Base-by-base conservation (phyloP, 2,113 vertebrate species). In the Channa maculata region DNA sequence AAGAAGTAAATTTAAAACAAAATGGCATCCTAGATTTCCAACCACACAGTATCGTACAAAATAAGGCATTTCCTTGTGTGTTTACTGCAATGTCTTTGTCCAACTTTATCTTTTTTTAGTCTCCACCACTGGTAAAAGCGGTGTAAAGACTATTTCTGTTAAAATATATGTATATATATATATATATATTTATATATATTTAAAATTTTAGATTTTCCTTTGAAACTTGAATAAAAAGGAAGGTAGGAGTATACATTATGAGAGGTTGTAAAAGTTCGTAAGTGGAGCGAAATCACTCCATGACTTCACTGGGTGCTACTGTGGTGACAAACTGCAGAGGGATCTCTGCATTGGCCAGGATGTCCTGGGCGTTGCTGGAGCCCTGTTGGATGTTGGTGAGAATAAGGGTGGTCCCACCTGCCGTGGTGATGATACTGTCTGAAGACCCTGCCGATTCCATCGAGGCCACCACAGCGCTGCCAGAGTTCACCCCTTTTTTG, bases 31-130 rank as follows among this genome's bases (percentile, higher is more conserved):
- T 96, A 96, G 93, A 94, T 95, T 96, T 96, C 94, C 94, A 96
- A 97, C 94, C 92, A 96, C 96, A 96, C 94, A 96, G 93, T 97
- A 96, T 97, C 95, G 96, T 98, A 99, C 96, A 99, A 99, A 98
- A 98, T 99, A 99, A 99, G 98, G 98, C 97, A 99, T 99, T 97
- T 99, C 96, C 96, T 97, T 98, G 97, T 96, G 96, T 97, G 94
- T 96, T 96, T 98, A 97, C 96, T 91, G 92, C 89, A 97, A 96
- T 94, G 94, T 96, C 80, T 95, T 95, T 95, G 95, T 73, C 70
- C 61, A 79, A 14, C 52, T 50, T 69, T 37, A 64, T 54, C 92
- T 95, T 94, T 92, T 94, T 95, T 70, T 53, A 41, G 94, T 77
- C 66, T 82, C 74, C 75, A 44, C 71, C 61, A 11, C 61, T 59